A percentile compares a stretch with the other conserved stretches of the same genome.
phyloP scores from a whole-genome alignment of 1,140 invertebrate species.

The Dryas iulia region DNA sequence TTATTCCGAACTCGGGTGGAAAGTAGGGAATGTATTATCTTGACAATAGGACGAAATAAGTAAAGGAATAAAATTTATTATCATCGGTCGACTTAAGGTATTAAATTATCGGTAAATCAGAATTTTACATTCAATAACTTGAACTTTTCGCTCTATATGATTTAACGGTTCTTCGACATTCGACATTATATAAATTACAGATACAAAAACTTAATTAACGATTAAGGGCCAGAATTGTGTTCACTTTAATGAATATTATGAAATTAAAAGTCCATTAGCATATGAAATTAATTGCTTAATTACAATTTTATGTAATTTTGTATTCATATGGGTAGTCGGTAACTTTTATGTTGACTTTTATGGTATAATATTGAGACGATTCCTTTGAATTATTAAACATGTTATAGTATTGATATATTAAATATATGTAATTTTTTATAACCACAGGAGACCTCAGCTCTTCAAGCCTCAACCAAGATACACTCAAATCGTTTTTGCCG shows the following conservation, averaged over 20 bases:
- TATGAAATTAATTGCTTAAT: neutral
- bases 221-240: neutral
- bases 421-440: constrained; percentile 27
- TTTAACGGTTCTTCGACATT: too few species aligned
- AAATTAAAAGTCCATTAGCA: neutral
- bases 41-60: too few species aligned
- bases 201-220: too few species aligned
- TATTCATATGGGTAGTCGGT: neutral
- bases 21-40: too few species aligned
- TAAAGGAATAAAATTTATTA: too few species aligned
- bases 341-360: neutral
- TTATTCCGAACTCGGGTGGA: too few species aligned
- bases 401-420: neutral
- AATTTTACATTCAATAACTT: too few species aligned
- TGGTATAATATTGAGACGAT: too few species aligned
- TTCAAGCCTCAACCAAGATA: constrained; percentile 69
- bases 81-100: too few species aligned
- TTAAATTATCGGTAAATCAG: too few species aligned
- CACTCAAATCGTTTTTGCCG: constrained; percentile 63
- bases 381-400: neutral
- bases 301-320: neutral
- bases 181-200: too few species aligned
- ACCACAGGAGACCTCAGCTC: constrained; percentile 59
- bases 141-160: too few species aligned
- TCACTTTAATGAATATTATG: neutral